These are phyloP conservation scores for Cheilinus undulatus DNA, from an alignment of 2,113 vertebrate species.

Conservation along the genomic window DNA sequence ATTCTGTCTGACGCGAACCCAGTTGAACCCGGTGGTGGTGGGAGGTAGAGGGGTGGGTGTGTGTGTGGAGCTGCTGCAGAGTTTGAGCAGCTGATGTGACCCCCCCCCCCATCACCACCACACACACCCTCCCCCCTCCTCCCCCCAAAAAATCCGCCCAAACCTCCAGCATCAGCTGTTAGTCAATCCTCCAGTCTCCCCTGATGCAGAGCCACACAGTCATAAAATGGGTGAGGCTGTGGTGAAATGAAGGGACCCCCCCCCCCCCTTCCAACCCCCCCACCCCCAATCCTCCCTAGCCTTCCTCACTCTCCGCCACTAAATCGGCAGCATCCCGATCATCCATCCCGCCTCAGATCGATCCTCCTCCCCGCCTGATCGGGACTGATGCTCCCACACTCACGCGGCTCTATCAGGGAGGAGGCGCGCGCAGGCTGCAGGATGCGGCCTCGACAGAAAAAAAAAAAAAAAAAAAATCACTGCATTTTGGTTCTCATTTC, in stretches of 20 bases:
- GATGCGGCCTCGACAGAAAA: conserved; percentile 42
- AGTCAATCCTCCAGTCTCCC: conserved; percentile 1
- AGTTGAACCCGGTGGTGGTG: conserved; percentile 46
- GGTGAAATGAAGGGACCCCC: conserved; percentile 8
- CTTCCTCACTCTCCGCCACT: background rate
- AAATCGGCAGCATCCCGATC: conserved; percentile 1
- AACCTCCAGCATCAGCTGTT: conserved; percentile 56
- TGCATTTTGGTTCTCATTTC: conserved; percentile 53
- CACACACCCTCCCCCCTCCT: background rate
- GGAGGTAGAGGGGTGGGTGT: conserved; percentile 5
- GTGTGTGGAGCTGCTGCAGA: conserved; percentile 58
- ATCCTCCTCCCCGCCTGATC: background rate
- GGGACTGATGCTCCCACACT: conserved; percentile 13
- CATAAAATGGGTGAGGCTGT: conserved; percentile 67
- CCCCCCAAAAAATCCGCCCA: conserved; percentile 34
- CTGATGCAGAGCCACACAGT: conserved; percentile 32
- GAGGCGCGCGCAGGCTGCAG: conserved; percentile 54
- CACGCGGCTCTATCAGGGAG: conserved; percentile 39
- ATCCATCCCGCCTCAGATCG: conserved; percentile 22
- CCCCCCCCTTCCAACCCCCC: no score
- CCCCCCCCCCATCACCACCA: background rate
- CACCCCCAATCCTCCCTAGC: no score
- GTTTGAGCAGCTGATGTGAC: conserved; percentile 51
- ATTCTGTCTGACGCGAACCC: conserved; percentile 39
- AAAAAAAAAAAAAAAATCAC: conserved; percentile 57